Conservation (phyloP, 2,113 vertebrate species). For the Phainopepla nitens region DNA sequence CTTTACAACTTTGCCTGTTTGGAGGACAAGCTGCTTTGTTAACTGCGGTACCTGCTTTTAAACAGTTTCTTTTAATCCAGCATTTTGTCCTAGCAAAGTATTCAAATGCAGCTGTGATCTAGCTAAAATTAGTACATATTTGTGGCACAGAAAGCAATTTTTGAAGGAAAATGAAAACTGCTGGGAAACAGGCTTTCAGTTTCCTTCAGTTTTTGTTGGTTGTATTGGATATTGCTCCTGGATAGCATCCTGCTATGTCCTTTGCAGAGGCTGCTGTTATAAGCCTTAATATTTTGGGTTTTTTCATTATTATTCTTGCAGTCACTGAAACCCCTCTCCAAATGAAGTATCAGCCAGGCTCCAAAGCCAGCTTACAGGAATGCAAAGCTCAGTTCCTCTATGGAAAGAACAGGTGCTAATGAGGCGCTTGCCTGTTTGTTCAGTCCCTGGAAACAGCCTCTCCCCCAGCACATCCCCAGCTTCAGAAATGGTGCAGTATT, state of each 20-base stretch:
- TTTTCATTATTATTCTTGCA: neutral
- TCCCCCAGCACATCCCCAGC: neutral
- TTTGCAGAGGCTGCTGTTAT: neutral
- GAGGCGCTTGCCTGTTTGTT: neutral
- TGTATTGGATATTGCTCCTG: neutral
- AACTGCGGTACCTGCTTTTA: neutral
- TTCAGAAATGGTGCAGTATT: fast-evolving
- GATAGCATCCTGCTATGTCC: too few relatives aligned
- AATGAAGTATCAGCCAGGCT: neutral
- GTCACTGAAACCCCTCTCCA: neutral
- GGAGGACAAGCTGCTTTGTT: neutral
- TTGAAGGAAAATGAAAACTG: neutral
- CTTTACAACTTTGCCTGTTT: neutral
- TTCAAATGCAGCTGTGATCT: neutral
- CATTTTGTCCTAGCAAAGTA: neutral
- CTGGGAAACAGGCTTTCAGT: neutral
- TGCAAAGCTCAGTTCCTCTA: neutral
- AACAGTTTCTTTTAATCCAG: neutral
- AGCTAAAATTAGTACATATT: neutral
- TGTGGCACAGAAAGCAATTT: neutral
- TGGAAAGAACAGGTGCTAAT: neutral
- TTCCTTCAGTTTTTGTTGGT: neutral
- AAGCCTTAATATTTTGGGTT: neutral
- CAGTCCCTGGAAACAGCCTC: neutral
- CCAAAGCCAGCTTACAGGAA: neutral